A percentile compares a stretch with the other conserved stretches of the same genome.
Conservation (phyloP, 2,113 vertebrate species). For the Muscicapa adusta region DNA sequence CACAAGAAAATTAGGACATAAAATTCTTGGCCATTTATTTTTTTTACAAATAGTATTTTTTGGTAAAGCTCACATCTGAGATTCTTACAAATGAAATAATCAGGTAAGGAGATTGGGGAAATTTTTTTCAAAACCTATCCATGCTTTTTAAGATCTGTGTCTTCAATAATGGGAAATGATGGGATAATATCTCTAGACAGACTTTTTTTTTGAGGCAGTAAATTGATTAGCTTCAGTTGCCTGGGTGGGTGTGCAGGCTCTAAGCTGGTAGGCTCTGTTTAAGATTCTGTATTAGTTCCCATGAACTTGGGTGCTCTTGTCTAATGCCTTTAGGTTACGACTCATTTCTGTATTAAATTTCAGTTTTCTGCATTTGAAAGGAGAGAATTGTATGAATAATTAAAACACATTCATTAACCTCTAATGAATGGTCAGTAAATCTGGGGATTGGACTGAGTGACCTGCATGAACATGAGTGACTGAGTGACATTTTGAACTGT, state of each 20-base stretch:
- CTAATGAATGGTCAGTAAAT: background rate
- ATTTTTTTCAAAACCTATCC: background rate
- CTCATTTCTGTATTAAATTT: background rate
- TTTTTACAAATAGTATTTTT: background rate
- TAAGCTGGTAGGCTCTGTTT: background rate
- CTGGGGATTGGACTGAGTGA: background rate
- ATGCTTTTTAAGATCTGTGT: background rate
- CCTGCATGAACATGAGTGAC: too few species aligned
- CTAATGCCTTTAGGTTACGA: background rate
- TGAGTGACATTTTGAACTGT: background rate
- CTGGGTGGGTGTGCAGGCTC: background rate
- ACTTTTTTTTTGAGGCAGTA: background rate
- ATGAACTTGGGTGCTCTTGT: background rate
- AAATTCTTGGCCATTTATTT: background rate
- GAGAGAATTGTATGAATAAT: conserved; percentile 5
- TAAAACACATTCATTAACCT: background rate
- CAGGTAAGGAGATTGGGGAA: background rate
- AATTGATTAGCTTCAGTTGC: background rate
- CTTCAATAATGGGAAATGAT: background rate
- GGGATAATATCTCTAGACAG: background rate
- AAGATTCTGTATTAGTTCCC: background rate
- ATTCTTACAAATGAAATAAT: background rate
- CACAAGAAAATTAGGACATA: background rate
- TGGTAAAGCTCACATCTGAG: background rate
- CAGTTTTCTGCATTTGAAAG: background rate